phyloP scores from a whole-genome alignment of 2,113 vertebrate genomes.

The Chaetura pelagica region DNA sequence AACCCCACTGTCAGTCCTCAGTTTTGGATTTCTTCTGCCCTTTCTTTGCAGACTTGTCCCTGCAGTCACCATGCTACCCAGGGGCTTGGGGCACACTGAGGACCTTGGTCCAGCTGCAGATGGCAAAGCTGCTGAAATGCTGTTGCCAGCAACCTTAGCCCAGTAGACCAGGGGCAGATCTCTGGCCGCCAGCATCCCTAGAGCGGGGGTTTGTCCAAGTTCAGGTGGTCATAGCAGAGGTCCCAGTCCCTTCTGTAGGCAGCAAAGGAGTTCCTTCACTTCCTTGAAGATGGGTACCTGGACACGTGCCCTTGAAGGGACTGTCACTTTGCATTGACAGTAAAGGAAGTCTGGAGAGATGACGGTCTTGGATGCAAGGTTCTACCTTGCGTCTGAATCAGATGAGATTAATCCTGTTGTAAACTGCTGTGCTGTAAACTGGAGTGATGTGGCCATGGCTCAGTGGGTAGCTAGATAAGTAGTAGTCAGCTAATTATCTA shows the following conservation, averaged over 20 bases:
- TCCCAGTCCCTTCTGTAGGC: background rate
- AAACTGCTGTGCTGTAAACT: background rate
- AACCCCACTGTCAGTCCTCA: background rate
- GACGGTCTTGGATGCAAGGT: background rate
- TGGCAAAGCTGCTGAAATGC: background rate
- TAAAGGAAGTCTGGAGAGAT: background rate
- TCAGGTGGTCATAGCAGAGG: background rate
- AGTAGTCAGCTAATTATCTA: background rate
- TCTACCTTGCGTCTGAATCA: background rate
- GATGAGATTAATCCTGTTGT: background rate
- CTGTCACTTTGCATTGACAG: background rate
- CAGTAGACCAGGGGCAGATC: background rate
- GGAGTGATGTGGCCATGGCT: background rate
- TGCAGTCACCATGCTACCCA: rapidly evolving
- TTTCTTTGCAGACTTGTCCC: background rate
- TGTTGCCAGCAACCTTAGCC: background rate
- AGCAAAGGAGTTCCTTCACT: background rate
- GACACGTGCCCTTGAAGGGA: background rate
- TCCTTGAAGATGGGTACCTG: background rate
- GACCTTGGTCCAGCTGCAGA: background rate
- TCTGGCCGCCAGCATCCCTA: background rate
- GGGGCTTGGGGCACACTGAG: background rate
- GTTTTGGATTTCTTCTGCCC: background rate
- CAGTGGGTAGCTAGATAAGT: background rate
- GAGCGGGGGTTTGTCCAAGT: background rate